phyloP scores from a whole-genome alignment of 2,113 vertebrate genomes.

The Lates calcarifer region DNA sequence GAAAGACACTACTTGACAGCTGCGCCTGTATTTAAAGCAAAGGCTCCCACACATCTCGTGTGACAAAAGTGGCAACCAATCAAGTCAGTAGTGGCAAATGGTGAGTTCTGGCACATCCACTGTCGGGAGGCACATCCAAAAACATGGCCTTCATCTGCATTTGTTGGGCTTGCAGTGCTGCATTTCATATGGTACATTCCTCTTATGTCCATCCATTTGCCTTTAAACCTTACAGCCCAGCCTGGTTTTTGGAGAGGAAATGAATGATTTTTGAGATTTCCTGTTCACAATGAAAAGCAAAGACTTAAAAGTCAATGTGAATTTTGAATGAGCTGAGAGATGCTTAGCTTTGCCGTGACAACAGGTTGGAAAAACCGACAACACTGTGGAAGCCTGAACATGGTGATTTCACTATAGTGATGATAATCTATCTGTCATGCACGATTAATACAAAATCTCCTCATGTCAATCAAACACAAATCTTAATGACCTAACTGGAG shows the following conservation, averaged over 20 bases:
- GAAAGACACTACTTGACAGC: conserved; percentile 16
- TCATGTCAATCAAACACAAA: not conserved
- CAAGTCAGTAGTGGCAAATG: conserved; percentile 19
- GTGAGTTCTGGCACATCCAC: conserved; percentile 26
- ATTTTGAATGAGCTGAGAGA: not conserved
- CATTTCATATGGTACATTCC: not conserved
- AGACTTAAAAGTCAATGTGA: not conserved
- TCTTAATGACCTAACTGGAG: not conserved
- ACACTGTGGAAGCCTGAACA: not conserved
- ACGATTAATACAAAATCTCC: not conserved
- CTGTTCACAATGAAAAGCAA: conserved; percentile 9
- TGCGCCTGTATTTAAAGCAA: conserved; percentile 11
- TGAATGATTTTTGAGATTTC: conserved; percentile 9
- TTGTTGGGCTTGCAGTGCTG: not conserved
- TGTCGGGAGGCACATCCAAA: not conserved
- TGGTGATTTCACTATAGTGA: not conserved
- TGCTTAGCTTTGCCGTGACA: not conserved
- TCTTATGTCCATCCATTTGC: not conserved
- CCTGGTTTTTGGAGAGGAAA: not conserved
- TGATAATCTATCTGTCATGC: not conserved
- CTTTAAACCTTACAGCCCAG: not conserved
- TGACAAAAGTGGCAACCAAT: conserved; percentile 13
- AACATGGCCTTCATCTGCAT: not conserved
- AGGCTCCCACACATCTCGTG: conserved; percentile 21
- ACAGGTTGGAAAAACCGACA: not conserved